Percentiles rank a stretch among this genome's conserved stretches.
These are phyloP conservation scores for Muntiacus muntjak DNA, from an alignment of 2,113 vertebrate genomes.

Conservation along the genomic window DNA sequence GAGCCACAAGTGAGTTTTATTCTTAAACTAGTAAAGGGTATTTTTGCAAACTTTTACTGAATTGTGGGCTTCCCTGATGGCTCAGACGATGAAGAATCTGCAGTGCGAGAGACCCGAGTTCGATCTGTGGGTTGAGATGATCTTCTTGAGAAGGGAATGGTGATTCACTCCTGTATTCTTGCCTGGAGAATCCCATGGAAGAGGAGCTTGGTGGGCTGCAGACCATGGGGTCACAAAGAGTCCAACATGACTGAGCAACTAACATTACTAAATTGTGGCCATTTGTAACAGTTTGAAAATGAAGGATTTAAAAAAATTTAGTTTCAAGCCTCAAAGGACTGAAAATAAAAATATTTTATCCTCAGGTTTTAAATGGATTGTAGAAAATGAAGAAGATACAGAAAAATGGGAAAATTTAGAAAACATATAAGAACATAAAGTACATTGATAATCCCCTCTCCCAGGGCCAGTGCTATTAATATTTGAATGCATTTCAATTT, in stretches of 20 bases:
- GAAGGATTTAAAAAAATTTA: neutral
- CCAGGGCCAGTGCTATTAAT: neutral
- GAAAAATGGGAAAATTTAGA: slow-evolving; percentile 4
- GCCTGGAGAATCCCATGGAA: neutral
- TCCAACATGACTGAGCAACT: neutral
- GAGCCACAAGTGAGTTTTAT: neutral
- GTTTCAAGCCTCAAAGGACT: neutral
- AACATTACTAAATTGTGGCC: neutral
- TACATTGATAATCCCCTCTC: neutral
- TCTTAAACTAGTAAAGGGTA: neutral
- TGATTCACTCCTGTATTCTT: neutral
- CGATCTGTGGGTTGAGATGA: neutral
- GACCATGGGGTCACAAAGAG: neutral
- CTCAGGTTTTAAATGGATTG: neutral
- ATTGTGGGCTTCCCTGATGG: neutral
- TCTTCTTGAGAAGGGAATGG: neutral
- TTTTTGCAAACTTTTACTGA: neutral
- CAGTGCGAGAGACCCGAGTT: neutral
- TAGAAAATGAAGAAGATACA: slow-evolving; percentile 14
- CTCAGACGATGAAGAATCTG: neutral
- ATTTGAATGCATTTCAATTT: neutral
- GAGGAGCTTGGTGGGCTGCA: neutral
- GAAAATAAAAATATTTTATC: slow-evolving; percentile 14
- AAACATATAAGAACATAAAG: neutral
- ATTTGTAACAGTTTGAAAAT: neutral